phyloP scores from a whole-genome alignment of 1,140 invertebrate genomes.

The Anadara kagoshimensis region DNA sequence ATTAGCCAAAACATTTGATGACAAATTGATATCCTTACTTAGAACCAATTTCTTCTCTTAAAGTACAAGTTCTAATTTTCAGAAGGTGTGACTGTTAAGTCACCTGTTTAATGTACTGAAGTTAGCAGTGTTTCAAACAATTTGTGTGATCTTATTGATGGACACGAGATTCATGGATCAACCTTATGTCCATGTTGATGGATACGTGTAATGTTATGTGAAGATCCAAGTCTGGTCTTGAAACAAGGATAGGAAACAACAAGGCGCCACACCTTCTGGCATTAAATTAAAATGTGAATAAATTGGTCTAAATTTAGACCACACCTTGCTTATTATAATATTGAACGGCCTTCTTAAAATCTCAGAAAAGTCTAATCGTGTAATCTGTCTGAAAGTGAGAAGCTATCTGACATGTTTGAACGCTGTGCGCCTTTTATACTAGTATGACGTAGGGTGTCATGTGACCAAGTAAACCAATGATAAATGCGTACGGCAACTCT shows the following conservation, averaged over 20 bases:
- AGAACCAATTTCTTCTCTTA: constrained; percentile 36
- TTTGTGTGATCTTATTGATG: constrained; percentile 32
- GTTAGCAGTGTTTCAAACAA: constrained; percentile 29
- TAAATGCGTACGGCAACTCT: too few relatives aligned
- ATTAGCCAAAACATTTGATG: constrained; percentile 24
- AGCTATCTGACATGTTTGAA: too few relatives aligned
- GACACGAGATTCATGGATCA: constrained; percentile 44
- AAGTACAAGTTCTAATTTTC: constrained; percentile 32
- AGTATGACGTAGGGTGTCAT: too few relatives aligned
- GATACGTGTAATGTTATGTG: constrained; percentile 61
- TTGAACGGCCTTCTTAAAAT: too few relatives aligned
- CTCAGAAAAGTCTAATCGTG: too few relatives aligned
- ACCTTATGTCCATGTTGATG: constrained; percentile 53
- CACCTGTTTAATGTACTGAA: constrained; percentile 13
- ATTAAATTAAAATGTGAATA: too few relatives aligned
- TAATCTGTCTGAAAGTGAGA: too few relatives aligned
- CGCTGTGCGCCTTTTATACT: too few relatives aligned
- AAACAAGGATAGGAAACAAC: constrained; percentile 41
- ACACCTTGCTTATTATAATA: too few relatives aligned
- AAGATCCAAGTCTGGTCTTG: constrained; percentile 54
- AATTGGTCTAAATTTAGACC: too few relatives aligned
- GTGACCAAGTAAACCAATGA: too few relatives aligned
- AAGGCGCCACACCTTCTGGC: constrained; percentile 49
- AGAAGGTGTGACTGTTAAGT: constrained; percentile 33
- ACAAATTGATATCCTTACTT: constrained; percentile 11